Conservation (phyloP, 2,888 invertebrate species). For the Troides oblongomaculatus region DNA sequence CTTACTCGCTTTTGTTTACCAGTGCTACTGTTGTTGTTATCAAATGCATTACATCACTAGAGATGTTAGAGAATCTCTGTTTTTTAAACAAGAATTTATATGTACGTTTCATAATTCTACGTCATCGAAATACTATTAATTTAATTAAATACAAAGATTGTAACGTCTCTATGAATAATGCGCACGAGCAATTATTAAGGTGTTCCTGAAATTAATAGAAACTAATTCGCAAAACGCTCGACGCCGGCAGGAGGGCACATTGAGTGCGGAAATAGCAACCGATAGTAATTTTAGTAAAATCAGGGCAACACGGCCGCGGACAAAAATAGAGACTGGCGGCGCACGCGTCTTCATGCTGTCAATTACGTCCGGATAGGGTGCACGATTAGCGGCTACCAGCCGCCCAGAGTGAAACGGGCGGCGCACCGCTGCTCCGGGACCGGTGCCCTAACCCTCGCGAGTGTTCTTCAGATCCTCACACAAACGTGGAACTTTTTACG, state of each 20-base stretch:
- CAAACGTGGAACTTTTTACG: slow-evolving; percentile 33
- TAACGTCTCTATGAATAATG: not conserved
- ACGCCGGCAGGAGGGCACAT: slow-evolving; percentile 59
- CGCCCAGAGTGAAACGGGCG: slow-evolving; percentile 32
- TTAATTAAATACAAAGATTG: not conserved
- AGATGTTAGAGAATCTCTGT: not conserved
- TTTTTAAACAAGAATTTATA: not conserved
- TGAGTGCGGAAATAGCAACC: slow-evolving; percentile 76
- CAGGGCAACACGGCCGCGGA: slow-evolving; percentile 78
- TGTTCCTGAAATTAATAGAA: slow-evolving; percentile 24
- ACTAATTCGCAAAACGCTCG: slow-evolving; percentile 57
- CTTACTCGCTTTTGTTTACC: too few species aligned
- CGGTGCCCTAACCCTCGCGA: slow-evolving; percentile 41
- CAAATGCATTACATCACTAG: not conserved
- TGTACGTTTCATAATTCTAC: not conserved
- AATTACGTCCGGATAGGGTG: slow-evolving; percentile 77
- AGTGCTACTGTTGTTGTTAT: too few species aligned
- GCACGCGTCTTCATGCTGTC: slow-evolving; percentile 70
- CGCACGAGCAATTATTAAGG: not conserved
- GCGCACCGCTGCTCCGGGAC: slow-evolving; percentile 35
- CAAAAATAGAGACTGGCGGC: slow-evolving; percentile 73
- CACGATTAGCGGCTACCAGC: slow-evolving; percentile 60
- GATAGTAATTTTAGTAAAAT: slow-evolving; percentile 79
- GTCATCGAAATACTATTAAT: not conserved
- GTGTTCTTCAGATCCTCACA: slow-evolving; percentile 40